phyloP scores from a whole-genome alignment of 2,888 invertebrate species.

The Rotaria socialis region DNA sequence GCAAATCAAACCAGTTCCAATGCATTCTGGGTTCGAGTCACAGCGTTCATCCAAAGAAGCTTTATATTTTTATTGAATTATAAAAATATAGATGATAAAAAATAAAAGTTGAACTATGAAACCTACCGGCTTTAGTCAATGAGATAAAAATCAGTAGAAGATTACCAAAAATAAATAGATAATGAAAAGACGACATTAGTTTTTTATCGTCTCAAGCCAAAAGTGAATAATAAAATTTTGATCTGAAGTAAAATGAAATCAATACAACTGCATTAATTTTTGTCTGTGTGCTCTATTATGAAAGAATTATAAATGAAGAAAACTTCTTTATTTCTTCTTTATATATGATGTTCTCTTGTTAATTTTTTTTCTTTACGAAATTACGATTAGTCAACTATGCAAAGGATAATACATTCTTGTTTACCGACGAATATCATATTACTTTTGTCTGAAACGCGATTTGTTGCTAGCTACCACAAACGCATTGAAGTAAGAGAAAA shows the following conservation, averaged over 20 bases:
- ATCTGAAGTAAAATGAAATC: background rate
- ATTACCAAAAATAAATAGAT: background rate
- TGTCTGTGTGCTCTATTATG: background rate
- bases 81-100: background rate
- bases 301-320: background rate
- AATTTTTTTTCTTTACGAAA: background rate
- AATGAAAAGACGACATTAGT: background rate
- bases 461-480: background rate
- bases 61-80: background rate
- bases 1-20: background rate
- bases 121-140: background rate
- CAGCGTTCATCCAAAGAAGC: background rate
- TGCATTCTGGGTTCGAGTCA: background rate
- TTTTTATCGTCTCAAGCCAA: background rate
- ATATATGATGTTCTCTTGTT: background rate
- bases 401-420: background rate
- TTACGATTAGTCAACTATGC: background rate
- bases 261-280: background rate
- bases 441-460: background rate
- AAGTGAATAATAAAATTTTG: background rate
- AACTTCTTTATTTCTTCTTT: background rate
- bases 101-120: background rate
- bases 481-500: background rate
- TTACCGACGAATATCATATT: background rate
- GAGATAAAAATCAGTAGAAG: background rate